Conservation (phyloP, 2,888 invertebrate genomes). For the Spodoptera exigua region DNA sequence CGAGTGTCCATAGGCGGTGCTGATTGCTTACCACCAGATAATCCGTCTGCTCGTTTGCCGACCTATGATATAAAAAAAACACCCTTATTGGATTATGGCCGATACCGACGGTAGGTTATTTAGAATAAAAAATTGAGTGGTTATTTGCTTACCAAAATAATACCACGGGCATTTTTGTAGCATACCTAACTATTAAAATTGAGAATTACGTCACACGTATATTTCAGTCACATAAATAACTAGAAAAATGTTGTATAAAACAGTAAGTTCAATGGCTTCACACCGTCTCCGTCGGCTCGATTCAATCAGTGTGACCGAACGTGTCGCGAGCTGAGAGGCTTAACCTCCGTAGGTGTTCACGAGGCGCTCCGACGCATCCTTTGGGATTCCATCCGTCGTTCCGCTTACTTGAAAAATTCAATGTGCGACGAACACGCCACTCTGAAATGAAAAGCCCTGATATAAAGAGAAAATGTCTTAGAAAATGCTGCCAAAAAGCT, state of each 20-base stretch:
- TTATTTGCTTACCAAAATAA: too few relatives aligned
- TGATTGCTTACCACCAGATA: too few relatives aligned
- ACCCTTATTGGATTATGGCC: too few relatives aligned
- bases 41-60: too few relatives aligned
- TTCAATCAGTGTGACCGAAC: conserved; percentile 72
- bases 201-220: neutral
- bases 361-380: conserved; percentile 75
- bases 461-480: conserved; percentile 56
- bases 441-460: conserved; percentile 58
- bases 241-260: conserved; percentile 6
- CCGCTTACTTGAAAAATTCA: conserved; percentile 79
- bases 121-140: too few relatives aligned
- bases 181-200: too few relatives aligned
- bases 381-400: conserved; percentile 72
- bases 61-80: too few relatives aligned
- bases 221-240: conserved; percentile 7
- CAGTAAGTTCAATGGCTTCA: conserved; percentile 7
- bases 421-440: conserved; percentile 68
- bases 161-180: too few relatives aligned
- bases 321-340: conserved; percentile 71
- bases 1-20: too few relatives aligned
- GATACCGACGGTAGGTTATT: too few relatives aligned
- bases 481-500: conserved; percentile 57
- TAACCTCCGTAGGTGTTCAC: conserved; percentile 71
- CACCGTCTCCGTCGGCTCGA: conserved; percentile 37